Evolutionary conservation across 2,888 invertebrate species (phyloP), one percentile per base, ranked within the genome.

Genomic region (Rugalucina vietnamica): DNA sequence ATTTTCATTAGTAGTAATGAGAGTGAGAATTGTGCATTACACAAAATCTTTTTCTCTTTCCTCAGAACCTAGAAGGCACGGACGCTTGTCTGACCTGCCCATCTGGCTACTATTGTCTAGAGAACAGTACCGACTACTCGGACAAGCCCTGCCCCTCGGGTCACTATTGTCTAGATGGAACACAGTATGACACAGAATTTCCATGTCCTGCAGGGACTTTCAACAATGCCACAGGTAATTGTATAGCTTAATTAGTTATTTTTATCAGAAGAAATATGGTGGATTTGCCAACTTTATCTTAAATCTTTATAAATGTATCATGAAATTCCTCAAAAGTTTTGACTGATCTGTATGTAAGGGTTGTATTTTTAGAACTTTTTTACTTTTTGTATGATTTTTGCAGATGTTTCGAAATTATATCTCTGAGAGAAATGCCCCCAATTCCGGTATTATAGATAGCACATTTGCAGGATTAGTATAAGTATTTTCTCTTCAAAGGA

Each of bases 111-210:
- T 93, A 91, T 84, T 93, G 93, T 81, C 77, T 83, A 4, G 88
- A 90, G 24, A 91, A 91, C 84, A 92, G 92, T 69, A 90, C 91
- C 24, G 89, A 89, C 50, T 92, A 92, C 84, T 86, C 89, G 5
- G 89, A 91, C 82, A 92, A 92, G 79, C 84, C 92, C 18, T 94
- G 94, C 84, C 94, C 94, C 8, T 82, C 90, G 0, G 94, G 94
- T 65, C 91, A 94, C 85, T 94, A 94, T 89, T 94, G 94, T 77
- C 92, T 89, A 29, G 72, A 80, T 29, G 90, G 91, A 27, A 93
- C 93, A 10, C 37, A 85, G 32, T 90, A 87, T 76, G 90, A 88
- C 76, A 91, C 85, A 1, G 89, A 92, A 86, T 90, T 88, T 80
- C 89, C 91, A 27, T 94, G 94, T 88, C 88, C 91, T 5, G 78